Evolutionary conservation across 2,888 invertebrate genomes (phyloP).

Genomic region (Papilio protenor): DNA sequence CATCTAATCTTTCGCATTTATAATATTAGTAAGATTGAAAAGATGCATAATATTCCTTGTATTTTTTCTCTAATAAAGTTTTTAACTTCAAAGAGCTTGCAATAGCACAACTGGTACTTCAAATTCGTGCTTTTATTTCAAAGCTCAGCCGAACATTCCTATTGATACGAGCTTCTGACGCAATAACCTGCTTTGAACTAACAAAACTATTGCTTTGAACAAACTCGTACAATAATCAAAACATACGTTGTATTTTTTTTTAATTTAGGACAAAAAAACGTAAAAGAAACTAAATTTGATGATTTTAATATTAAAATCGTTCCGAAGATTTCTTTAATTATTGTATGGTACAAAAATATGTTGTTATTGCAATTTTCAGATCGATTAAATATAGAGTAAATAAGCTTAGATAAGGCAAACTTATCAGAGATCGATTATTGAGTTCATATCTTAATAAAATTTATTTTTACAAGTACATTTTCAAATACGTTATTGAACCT

Average conservation of each 20-base stretch:
- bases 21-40: too few species aligned
- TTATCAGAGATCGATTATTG: background rate
- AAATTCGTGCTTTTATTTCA: constrained; percentile 30
- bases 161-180: constrained; percentile 18
- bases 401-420: too few species aligned
- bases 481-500: too few species aligned
- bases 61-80: background rate
- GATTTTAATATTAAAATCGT: too few species aligned
- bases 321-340: too few species aligned
- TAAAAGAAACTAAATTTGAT: background rate
- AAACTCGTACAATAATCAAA: background rate
- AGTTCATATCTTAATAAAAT: background rate
- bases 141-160: constrained; percentile 26
- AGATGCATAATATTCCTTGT: background rate
- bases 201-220: constrained; percentile 13
- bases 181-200: constrained; percentile 22
- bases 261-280: background rate
- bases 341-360: too few species aligned
- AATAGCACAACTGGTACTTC: constrained; percentile 25
- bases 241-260: background rate
- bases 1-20: too few species aligned
- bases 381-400: too few species aligned
- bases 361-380: too few species aligned
- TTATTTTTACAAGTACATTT: too few species aligned
- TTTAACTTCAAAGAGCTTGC: constrained; percentile 17